These are phyloP conservation scores for Brotula barbata DNA, from an alignment of 2,797 vertebrate genomes.

Conservation along the genomic window DNA sequence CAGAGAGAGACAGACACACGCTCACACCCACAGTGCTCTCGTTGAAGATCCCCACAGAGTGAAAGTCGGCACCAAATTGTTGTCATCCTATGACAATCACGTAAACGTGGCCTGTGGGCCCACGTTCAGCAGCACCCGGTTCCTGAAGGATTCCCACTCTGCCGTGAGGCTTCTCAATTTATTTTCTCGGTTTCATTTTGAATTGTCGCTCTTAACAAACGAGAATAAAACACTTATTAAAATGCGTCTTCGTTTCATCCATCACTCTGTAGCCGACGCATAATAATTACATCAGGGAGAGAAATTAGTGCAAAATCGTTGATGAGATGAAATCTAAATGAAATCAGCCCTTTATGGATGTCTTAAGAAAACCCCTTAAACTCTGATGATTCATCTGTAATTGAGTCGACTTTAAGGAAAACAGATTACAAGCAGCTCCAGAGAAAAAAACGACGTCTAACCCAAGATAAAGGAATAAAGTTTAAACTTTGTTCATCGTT, in stretches of 20 bases:
- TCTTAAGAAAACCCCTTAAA: background rate
- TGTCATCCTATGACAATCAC: conserved; percentile 31
- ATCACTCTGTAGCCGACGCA: conserved; percentile 3
- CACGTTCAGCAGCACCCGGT: too few species aligned
- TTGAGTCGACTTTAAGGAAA: too few species aligned
- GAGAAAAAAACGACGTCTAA: too few species aligned
- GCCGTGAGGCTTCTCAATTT: too few species aligned
- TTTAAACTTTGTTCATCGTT: background rate
- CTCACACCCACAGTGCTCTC: conserved; percentile 48
- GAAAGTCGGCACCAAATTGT: conserved; percentile 39
- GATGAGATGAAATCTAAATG: conserved; percentile 41
- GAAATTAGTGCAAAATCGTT: conserved; percentile 33
- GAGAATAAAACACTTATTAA: conserved; percentile 6
- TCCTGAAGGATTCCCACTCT: too few species aligned
- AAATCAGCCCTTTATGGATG: conserved; percentile 25
- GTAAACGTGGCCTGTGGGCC: too few species aligned
- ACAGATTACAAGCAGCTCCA: too few species aligned
- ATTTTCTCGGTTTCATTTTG: conserved; percentile 1
- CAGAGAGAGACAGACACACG: conserved; percentile 45
- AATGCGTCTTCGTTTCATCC: background rate
- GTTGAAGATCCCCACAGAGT: conserved; percentile 64
- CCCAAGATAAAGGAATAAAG: too few species aligned
- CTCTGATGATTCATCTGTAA: background rate
- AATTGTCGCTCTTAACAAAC: background rate
- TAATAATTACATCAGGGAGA: conserved; percentile 21